Base-by-base conservation (phyloP, 1,140 invertebrate species). In the Drosophila pectinifera region DNA sequence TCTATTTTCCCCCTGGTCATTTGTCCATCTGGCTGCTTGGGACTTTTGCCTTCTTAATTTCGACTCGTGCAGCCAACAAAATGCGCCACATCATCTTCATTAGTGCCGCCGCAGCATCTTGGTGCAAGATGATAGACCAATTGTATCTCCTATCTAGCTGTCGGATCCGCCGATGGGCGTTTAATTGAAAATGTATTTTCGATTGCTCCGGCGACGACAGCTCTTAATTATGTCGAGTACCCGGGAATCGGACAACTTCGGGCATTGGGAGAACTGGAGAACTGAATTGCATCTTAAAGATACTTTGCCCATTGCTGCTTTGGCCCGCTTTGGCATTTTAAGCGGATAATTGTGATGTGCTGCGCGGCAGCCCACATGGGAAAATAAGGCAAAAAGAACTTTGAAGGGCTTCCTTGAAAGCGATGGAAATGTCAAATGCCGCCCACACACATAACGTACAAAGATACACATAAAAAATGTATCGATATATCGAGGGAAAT, bases 351-450 rank as follows among this genome's bases (percentile, higher is more conserved):
- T 89, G 84, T 80, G 64, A 36, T 65, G 56, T 53, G 49, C 18
- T 31, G 28, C 49, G 49, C 31, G 49, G 79, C 56, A 67, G 68
- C 51, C 62, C 56, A 68, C 64, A 70, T 41, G 28, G 58, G 51
- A 78, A 88, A 89, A 89, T 89, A 75, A 80, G 80, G 84, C 85
- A 89, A 89, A 84, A 88, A 89, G 79, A 90, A 69, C 80, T 80
- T 89, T 89, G 84, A 90, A 89, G 84, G 84, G 84, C 63, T 89
- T 89, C 84, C 80, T 77, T 62, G 75, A 88, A 78, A 81, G 45
- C 64, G 64, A 65, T 43, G 61, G 61, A 48, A 65, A 68, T 64
- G 64, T 65, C 59, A 68, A 68, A 39, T 74, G 45, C 63, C 69
- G 43, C 55, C 70, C 56, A 69, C 64, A 67, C 42, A 69, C 18